A percentile compares a stretch with the other conserved stretches of the same genome.
phyloP scores from a whole-genome alignment of 2,888 invertebrate species.

The Limenitis camilla region DNA sequence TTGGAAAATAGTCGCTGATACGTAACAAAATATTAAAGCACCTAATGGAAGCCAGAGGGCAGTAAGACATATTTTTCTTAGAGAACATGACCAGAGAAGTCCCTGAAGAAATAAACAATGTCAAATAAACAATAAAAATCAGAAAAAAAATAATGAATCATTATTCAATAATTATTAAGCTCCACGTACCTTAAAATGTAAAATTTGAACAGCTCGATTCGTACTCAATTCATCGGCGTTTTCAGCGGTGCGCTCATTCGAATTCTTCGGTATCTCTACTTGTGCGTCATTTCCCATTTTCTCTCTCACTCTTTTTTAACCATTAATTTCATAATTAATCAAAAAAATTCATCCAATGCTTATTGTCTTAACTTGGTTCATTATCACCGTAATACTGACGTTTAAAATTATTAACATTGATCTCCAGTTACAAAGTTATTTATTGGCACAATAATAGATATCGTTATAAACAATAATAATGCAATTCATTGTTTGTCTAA shows the following conservation, averaged over 20 bases:
- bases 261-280: slow-evolving; percentile 59
- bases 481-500: slow-evolving; percentile 22
- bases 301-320: slow-evolving; percentile 41
- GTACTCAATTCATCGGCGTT: slow-evolving; percentile 51
- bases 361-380: slow-evolving; percentile 16
- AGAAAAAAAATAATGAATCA: slow-evolving; percentile 21
- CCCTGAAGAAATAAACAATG: slow-evolving; percentile 49
- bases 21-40: slow-evolving; percentile 89
- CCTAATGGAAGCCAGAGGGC: slow-evolving; percentile 90
- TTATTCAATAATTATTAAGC: slow-evolving; percentile 10
- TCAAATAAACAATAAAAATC: too few relatives aligned
- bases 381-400: slow-evolving; percentile 25
- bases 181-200: slow-evolving; percentile 55
- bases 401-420: not conserved
- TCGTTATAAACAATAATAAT: not conserved
- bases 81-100: slow-evolving; percentile 81
- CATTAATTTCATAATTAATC: slow-evolving; percentile 45
- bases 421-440: not conserved
- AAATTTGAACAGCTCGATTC: slow-evolving; percentile 46
- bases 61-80: slow-evolving; percentile 86
- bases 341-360: slow-evolving; percentile 27
- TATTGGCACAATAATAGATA: not conserved
- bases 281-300: slow-evolving; percentile 72
- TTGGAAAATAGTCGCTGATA: slow-evolving; percentile 92
- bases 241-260: slow-evolving; percentile 46